Evolutionary conservation across 2,113 vertebrate species (phyloP).

Genomic region (Lethenteron reissneri): DNA sequence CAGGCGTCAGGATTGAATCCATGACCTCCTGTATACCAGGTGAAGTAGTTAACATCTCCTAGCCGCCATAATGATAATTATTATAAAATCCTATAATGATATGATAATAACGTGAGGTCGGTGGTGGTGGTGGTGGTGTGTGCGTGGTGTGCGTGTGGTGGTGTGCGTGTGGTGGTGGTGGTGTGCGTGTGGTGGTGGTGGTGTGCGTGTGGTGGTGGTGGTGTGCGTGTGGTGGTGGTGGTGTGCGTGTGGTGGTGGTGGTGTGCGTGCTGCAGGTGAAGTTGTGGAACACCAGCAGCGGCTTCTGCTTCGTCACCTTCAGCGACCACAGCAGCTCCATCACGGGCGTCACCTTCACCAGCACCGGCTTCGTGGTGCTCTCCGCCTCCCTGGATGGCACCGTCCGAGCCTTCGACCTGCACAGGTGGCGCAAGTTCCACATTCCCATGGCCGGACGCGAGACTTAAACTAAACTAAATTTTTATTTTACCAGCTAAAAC

Average conservation of each 20-base stretch:
- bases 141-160: background rate
- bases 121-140: background rate
- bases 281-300: conserved; percentile 70
- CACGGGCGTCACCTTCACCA: conserved; percentile 50
- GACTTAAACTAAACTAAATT: too few relatives aligned
- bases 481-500: too few relatives aligned
- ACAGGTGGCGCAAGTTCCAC: conserved; percentile 32
- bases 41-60: too few relatives aligned
- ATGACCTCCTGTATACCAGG: too few relatives aligned
- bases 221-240: background rate
- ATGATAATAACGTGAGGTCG: too few relatives aligned
- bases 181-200: background rate
- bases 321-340: conserved; percentile 68
- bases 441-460: too few relatives aligned
- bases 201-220: background rate
- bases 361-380: conserved; percentile 53
- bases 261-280: conserved; percentile 38
- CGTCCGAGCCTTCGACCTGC: conserved; percentile 73
- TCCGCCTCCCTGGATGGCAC: conserved; percentile 83
- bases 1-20: too few relatives aligned
- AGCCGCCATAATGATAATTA: too few relatives aligned
- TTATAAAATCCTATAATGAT: too few relatives aligned
- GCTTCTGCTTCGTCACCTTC: conserved; percentile 87
- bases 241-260: background rate
- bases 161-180: background rate